These are phyloP conservation scores for Apis laboriosa DNA, from an alignment of 1,140 invertebrate genomes.

Conservation along the genomic window DNA sequence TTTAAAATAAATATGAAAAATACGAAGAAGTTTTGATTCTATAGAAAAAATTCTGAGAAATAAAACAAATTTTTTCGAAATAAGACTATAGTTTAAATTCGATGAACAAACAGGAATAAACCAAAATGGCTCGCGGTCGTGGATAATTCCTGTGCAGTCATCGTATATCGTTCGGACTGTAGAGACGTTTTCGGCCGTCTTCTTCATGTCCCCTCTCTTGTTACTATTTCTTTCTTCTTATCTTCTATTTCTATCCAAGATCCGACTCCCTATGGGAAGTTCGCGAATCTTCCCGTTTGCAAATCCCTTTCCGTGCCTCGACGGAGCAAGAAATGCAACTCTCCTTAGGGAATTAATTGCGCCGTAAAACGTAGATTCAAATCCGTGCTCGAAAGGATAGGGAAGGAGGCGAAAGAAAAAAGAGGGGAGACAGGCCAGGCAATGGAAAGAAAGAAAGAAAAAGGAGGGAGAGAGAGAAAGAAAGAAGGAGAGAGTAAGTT, in stretches of 20 bases:
- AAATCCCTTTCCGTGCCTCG: conserved; percentile 67
- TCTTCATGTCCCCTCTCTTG: not conserved
- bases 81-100: conserved; percentile 46
- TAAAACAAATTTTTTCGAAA: not conserved
- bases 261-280: conserved; percentile 49
- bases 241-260: conserved; percentile 31
- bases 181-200: conserved; percentile 51
- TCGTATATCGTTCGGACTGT: conserved; percentile 51
- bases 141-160: conserved; percentile 54
- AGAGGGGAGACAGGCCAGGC: not conserved
- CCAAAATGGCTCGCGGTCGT: conserved; percentile 48
- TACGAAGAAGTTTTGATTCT: too few relatives aligned
- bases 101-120: conserved; percentile 42
- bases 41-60: not conserved
- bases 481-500: conserved; percentile 31
- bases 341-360: conserved; percentile 73
- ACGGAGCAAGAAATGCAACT: conserved; percentile 71
- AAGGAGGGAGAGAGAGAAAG: conserved; percentile 16
- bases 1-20: too few relatives aligned
- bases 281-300: conserved; percentile 59
- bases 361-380: conserved; percentile 73
- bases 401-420: conserved; percentile 19
- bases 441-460: conserved; percentile 2
- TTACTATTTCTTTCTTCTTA: conserved; percentile 36
- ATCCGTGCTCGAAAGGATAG: conserved; percentile 67